A percentile compares a stretch with the other conserved stretches of the same genome.
Conservation (phyloP, 2,113 vertebrate species). For the Colius striatus region DNA sequence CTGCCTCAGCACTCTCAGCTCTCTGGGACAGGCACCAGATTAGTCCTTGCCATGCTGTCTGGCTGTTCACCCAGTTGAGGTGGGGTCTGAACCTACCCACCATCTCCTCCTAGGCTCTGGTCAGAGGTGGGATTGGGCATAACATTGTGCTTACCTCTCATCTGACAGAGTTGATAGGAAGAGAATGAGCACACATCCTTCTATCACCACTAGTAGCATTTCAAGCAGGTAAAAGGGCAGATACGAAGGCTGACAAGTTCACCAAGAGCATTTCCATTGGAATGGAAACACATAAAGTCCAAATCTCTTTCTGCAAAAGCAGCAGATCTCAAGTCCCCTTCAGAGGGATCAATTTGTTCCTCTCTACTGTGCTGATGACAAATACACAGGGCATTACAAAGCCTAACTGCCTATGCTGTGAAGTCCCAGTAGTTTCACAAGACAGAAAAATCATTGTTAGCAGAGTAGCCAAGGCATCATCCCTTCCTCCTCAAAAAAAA, state of each 20-base stretch:
- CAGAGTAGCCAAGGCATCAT: neutral
- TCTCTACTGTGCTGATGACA: neutral
- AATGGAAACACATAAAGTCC: neutral
- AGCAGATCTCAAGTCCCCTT: neutral
- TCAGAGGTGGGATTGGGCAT: neutral
- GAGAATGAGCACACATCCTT: neutral
- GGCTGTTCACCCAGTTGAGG: rapidly evolving
- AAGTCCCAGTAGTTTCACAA: neutral
- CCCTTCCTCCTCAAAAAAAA: neutral
- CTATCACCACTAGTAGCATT: neutral
- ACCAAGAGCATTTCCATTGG: neutral
- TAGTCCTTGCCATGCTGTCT: neutral
- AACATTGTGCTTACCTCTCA: neutral
- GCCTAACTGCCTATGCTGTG: neutral
- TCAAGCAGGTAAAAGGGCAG: neutral
- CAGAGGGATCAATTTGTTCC: neutral
- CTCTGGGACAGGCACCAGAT: neutral
- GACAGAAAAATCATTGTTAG: neutral
- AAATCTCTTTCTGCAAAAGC: neutral
- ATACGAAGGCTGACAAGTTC: neutral
- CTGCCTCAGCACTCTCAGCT: neutral
- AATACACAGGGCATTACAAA: neutral
- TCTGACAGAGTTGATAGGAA: neutral
- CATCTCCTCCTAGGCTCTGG: neutral
- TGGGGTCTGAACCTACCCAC: neutral